Evolutionary conservation across 2,797 vertebrate genomes (phyloP), one percentile per base, ranked within the genome.

Genomic region (Melopsittacus undulatus): DNA sequence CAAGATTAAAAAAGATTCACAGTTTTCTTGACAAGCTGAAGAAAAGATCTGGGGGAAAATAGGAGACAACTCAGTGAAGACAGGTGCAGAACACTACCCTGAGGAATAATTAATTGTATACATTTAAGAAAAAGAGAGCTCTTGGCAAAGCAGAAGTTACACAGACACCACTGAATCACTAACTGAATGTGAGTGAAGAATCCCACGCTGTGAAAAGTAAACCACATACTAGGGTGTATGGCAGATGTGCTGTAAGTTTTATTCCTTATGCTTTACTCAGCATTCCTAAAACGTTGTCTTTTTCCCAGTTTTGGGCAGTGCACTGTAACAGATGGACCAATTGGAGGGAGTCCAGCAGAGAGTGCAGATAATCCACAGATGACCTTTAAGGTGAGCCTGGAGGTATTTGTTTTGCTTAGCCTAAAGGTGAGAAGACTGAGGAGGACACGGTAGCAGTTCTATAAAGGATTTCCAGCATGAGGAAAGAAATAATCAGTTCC

Each of bases 71-170:
- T 81, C 24, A 27, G 23, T 30, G 49, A 86, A 52, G 32, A 87
- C 36, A 85, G 18, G n/a, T 59, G 40, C 46, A 69, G 80, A 95
- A 56, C 59, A 87, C 61, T 79, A 92, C 64, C 74, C 74, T 74
- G 81, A 84, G 90, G 86, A 94, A 87, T 96, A 95, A 95, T 95
- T 93, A 93, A 96, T 97, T 93, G 51, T 77, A 80, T 80, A 82
- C 40, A 42, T 52, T 13, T 92, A 80, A 93, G 83, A 93, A 94
- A 76, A 86, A 92, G 95, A 95, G 40, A 26, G 0, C 86, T 95
- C 43, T 93, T 96, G 92, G 96, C 95, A 95, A 89, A 90, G 67
- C 61, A 93, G 78, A 94, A 89, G 22, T 92, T 87, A 92, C 91
- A 90, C 95, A 96, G 90, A 95, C 64, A 36, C 86, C 36, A 57